Evolutionary conservation across 1,140 invertebrate species (phyloP).

Genomic region (Brachionus sp.): DNA sequence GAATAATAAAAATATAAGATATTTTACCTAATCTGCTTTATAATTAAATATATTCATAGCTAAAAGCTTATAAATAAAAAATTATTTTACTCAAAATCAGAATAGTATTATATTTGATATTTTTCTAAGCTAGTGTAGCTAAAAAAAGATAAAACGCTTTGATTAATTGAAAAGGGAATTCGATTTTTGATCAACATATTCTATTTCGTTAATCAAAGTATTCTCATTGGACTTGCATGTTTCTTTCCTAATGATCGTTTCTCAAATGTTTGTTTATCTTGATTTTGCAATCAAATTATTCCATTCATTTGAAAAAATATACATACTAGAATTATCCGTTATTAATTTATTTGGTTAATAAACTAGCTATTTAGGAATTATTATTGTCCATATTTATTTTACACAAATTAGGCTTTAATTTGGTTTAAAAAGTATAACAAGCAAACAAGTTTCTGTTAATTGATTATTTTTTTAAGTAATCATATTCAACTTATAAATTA

Average conservation of each 20-base stretch:
- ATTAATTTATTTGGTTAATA: background rate
- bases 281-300: background rate
- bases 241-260: background rate
- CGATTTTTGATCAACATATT: slow-evolving; percentile 3
- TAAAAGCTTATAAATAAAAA: slow-evolving; percentile 1
- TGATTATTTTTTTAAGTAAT: too few species aligned
- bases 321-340: background rate
- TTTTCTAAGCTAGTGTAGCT: background rate
- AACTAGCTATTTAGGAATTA: background rate
- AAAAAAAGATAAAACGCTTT: background rate
- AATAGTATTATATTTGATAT: background rate
- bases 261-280: background rate
- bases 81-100: background rate
- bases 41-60: background rate
- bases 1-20: background rate
- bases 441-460: too few species aligned
- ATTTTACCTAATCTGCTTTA: background rate
- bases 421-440: too few species aligned
- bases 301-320: background rate
- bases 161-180: slow-evolving; percentile 3
- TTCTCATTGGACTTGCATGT: background rate
- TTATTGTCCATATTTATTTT: background rate
- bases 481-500: too few species aligned
- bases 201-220: background rate
- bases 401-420: background rate